These are phyloP conservation scores for Dendropsophus ebraccatus DNA, from an alignment of 2,113 vertebrate species.

Conservation along the genomic window DNA sequence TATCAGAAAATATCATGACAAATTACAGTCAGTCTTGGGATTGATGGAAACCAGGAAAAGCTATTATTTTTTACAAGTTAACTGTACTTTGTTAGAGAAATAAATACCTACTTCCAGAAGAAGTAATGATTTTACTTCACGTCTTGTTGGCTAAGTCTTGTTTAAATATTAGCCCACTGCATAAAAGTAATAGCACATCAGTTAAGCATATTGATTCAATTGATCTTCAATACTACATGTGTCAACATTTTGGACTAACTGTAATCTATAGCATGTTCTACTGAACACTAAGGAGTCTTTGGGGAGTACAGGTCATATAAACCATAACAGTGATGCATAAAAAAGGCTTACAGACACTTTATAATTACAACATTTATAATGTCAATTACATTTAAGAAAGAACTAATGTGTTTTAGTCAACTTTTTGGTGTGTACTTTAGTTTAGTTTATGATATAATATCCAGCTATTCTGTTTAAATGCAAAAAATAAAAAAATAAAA, in stretches of 20 bases:
- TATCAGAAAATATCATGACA: neutral
- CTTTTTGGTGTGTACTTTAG: neutral
- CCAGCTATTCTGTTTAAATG: no score
- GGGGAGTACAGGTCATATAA: slow-evolving; percentile 13
- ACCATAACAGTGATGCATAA: slow-evolving; percentile 11
- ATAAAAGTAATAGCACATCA: slow-evolving; percentile 45
- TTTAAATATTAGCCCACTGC: slow-evolving; percentile 41
- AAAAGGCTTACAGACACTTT: neutral
- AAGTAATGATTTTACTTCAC: slow-evolving; percentile 43
- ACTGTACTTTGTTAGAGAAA: neutral
- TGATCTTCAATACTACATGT: slow-evolving; percentile 33
- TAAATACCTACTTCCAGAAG: neutral
- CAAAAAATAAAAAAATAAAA: neutral
- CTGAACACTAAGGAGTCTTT: slow-evolving; percentile 34
- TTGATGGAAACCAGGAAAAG: neutral
- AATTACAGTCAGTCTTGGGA: neutral
- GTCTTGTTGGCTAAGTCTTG: slow-evolving; percentile 24
- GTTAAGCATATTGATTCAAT: slow-evolving; percentile 45
- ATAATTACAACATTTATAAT: slow-evolving; percentile 27
- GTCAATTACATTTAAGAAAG: neutral
- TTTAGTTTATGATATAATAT: no score
- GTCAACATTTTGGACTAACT: slow-evolving; percentile 44
- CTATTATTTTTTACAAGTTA: neutral
- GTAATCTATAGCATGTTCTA: slow-evolving; percentile 26
- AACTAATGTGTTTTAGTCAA: neutral